phyloP scores from a whole-genome alignment of 1,140 invertebrate genomes.

The Psilanteris sp. region DNA sequence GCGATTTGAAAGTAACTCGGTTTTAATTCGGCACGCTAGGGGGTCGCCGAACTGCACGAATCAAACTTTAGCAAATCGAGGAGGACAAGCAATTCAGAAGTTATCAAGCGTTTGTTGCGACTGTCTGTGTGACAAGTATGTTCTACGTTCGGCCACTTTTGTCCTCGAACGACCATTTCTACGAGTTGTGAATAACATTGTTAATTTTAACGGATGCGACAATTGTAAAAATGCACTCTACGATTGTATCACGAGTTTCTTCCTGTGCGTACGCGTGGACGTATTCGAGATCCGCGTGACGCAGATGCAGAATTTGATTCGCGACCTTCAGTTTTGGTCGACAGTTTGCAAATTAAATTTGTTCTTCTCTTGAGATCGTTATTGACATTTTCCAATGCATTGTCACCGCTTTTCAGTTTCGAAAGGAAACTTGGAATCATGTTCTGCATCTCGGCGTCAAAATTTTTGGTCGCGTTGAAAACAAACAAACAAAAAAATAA shows the following conservation, averaged over 20 bases:
- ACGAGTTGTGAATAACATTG: constrained; percentile 20
- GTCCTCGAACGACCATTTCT: constrained; percentile 15
- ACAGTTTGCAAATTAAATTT: background rate
- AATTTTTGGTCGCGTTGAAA: constrained; percentile 19
- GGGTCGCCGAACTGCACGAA: constrained; percentile 8
- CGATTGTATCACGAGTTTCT: constrained; percentile 53
- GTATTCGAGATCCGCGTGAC: constrained; percentile 1
- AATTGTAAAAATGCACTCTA: constrained; percentile 51
- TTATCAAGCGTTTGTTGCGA: constrained; percentile 4
- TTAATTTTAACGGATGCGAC: constrained; percentile 43
- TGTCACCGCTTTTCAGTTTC: constrained; percentile 1
- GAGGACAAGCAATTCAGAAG: constrained; percentile 4
- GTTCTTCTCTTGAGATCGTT: too few relatives aligned
- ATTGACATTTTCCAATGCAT: background rate
- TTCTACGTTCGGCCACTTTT: background rate
- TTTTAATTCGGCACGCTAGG: background rate
- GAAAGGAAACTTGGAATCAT: too few relatives aligned
- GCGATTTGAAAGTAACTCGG: constrained; percentile 19
- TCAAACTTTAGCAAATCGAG: constrained; percentile 6
- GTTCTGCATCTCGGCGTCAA: constrained; percentile 17
- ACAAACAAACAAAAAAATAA: constrained; percentile 14
- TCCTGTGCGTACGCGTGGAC: constrained; percentile 35
- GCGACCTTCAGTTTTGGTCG: background rate
- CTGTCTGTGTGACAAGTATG: background rate
- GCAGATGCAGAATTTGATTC: constrained; percentile 4